These are phyloP conservation scores for Etheostoma perlongum DNA, from an alignment of 2,797 vertebrate species.

Conservation along the genomic window DNA sequence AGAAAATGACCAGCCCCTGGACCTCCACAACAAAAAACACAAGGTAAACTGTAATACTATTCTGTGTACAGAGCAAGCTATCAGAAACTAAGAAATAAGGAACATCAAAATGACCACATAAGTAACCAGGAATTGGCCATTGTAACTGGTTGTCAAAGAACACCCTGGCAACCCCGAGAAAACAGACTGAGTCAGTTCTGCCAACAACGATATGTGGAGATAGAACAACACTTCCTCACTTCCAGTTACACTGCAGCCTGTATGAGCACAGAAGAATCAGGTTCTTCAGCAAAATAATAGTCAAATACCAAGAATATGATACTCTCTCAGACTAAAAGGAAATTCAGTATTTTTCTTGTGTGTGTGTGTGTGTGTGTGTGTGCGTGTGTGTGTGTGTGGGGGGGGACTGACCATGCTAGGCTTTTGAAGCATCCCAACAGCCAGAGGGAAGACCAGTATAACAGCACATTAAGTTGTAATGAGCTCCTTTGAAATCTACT, in stretches of 20 bases:
- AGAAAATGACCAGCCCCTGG: background rate
- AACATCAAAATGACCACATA: slow-evolving; percentile 30
- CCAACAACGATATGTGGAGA: slow-evolving; percentile 22
- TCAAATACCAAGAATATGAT: background rate
- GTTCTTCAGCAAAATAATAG: slow-evolving; percentile 16
- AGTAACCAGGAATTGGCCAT: slow-evolving; percentile 47
- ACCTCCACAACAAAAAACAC: slow-evolving; percentile 5
- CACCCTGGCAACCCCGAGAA: slow-evolving; percentile 43
- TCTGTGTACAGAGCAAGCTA: slow-evolving; percentile 19
- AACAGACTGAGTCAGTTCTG: slow-evolving; percentile 52
- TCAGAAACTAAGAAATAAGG: slow-evolving; percentile 19
- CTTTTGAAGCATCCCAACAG: background rate
- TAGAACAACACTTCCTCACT: slow-evolving; percentile 16
- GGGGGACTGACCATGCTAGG: slow-evolving; percentile 7
- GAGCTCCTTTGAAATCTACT: slow-evolving; percentile 4
- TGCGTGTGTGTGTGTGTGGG: background rate
- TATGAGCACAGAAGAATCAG: background rate
- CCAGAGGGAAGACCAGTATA: slow-evolving; percentile 16
- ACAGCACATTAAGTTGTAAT: slow-evolving; percentile 26
- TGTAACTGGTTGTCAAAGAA: slow-evolving; percentile 29
- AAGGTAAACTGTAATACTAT: background rate
- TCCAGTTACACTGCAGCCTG: slow-evolving; percentile 25
- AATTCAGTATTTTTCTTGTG: background rate
- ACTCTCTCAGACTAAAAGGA: background rate
- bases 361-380: no score